phyloP scores from a whole-genome alignment of 2,888 invertebrate species.

The Allolobophora icterica region DNA sequence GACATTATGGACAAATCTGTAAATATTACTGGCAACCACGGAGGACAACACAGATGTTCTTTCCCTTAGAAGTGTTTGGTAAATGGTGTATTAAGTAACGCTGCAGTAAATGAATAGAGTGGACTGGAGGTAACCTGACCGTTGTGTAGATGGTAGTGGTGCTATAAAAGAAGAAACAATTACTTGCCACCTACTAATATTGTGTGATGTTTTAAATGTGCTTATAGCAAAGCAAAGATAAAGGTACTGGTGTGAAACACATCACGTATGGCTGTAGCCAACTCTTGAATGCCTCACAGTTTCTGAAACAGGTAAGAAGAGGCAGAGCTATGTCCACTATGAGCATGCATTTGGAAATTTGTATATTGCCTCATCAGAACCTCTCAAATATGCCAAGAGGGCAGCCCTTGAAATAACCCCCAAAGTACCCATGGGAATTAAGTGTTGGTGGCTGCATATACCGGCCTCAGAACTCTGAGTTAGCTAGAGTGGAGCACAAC shows the following conservation, averaged over 20 bases:
- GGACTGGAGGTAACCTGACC: neutral
- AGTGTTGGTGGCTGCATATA: too few relatives aligned
- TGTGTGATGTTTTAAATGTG: neutral
- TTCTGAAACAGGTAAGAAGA: constrained; percentile 78
- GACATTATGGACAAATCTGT: neutral
- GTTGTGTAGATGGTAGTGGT: too few relatives aligned
- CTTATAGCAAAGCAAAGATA: constrained; percentile 20
- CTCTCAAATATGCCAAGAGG: too few relatives aligned
- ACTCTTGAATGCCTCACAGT: constrained; percentile 89
- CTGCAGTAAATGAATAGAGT: neutral
- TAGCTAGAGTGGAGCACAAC: too few relatives aligned
- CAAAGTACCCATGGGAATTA: too few relatives aligned
- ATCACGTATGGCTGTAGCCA: constrained; percentile 95
- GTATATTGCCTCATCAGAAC: neutral
- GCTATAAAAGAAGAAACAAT: too few relatives aligned
- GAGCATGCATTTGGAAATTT: neutral
- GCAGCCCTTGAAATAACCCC: too few relatives aligned
- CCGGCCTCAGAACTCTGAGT: too few relatives aligned
- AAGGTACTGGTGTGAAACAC: constrained; percentile 69
- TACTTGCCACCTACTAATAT: too few relatives aligned
- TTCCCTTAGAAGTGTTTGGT: too few relatives aligned
- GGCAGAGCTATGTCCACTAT: neutral
- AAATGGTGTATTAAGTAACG: neutral
- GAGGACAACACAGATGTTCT: too few relatives aligned
- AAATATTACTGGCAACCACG: too few relatives aligned